Evolutionary conservation across 2,888 invertebrate genomes (phyloP), one percentile per base, ranked within the genome.

Genomic region (Amblyjoppa proteus): DNA sequence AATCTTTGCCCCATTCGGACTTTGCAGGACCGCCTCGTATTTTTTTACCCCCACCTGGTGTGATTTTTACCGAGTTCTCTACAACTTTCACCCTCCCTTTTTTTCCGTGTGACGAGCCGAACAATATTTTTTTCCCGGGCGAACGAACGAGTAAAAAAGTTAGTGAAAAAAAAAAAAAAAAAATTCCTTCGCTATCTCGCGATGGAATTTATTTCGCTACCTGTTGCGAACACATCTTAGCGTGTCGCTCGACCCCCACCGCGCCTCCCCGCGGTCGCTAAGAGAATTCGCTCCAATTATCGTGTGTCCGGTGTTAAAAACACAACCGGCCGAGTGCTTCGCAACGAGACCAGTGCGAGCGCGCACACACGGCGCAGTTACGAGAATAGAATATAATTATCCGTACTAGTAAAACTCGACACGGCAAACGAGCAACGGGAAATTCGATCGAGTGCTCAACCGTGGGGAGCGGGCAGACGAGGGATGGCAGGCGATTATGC

Each of bases 271-370:
- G 28, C 51, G 34, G 13, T 25, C 49, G 70, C 71, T 56, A 71
- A 74, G 66, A 73, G 20, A 71, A 69, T 70, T 82, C 56, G 41
- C 70, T 79, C 74, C 64, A 85, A 85, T 85, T 85, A 85, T 85
- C 85, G 53, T 79, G 49, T 79, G 38, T 73, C 68, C 38, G 28
- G 81, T 81, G 84, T 58, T 41, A 77, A 81, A 31, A 31, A 77
- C 77, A 51, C 28, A 68, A n/a, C 3, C 53, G 3, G 16, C 45
- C 45, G 45, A 38, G 73, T 20, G 61, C 66, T 79, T 71, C 74
- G 51, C 53, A 85, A 78, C 51, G 45, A 53, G 34, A 31, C 31
- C 25, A 81, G 73, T 66, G 75, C 34, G 34, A 77, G 11, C 41
- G 3, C 45, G 16, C 45, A 45, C 45, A 45, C 45, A 45, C 45